phyloP scores from a whole-genome alignment of 2,113 vertebrate species.

The Tetrax tetrax region DNA sequence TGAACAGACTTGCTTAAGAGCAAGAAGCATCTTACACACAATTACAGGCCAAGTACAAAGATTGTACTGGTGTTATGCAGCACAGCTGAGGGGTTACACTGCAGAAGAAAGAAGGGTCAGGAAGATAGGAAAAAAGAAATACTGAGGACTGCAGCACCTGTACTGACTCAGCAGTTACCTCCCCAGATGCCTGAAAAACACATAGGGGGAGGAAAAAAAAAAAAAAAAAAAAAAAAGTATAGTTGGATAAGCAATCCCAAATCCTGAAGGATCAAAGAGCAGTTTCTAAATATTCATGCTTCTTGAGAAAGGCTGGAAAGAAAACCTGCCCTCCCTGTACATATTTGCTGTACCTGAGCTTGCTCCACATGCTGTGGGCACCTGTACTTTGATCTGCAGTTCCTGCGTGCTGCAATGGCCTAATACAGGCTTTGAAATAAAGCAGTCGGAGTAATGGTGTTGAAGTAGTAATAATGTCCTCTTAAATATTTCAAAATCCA shows the following conservation, averaged over 20 bases:
- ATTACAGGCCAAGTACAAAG: background rate
- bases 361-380: background rate
- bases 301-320: background rate
- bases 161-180: background rate
- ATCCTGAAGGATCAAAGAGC: background rate
- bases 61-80: background rate
- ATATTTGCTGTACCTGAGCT: background rate
- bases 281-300: background rate
- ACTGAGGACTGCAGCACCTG: background rate
- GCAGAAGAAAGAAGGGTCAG: background rate
- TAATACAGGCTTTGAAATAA: background rate
- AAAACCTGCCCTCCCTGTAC: conserved; percentile 11
- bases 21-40: rapidly evolving
- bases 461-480: background rate
- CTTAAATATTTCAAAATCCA: conserved; percentile 23
- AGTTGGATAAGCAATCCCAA: background rate
- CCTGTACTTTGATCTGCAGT: background rate
- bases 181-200: background rate
- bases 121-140: background rate
- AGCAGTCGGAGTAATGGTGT: background rate
- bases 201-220: background rate
- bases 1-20: background rate
- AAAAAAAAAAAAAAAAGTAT: background rate
- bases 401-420: background rate
- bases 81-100: background rate